phyloP scores from a whole-genome alignment of 2,113 vertebrate genomes.

The Atrichornis clamosus region DNA sequence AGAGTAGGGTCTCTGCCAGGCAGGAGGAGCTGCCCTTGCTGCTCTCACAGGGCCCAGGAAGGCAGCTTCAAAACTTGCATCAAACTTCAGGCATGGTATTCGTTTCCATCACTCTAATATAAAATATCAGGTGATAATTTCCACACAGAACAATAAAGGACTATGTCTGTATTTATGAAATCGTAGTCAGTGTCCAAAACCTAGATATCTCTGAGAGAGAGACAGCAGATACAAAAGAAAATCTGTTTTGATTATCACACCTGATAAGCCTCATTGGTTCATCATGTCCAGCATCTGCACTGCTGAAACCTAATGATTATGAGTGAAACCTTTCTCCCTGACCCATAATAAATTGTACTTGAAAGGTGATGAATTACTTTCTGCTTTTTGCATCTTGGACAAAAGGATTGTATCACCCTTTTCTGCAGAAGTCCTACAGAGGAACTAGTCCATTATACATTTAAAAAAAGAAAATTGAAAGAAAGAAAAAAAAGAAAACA shows the following conservation, averaged over 20 bases:
- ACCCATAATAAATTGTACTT: conserved; percentile 46
- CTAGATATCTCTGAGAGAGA: neutral
- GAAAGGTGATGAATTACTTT: conserved; percentile 41
- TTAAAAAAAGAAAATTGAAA: neutral
- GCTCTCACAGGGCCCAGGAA: neutral
- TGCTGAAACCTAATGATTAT: neutral
- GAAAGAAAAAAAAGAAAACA: neutral
- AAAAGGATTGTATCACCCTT: neutral
- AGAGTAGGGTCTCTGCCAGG: neutral
- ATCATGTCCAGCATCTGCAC: conserved; percentile 51
- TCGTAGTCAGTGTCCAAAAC: neutral
- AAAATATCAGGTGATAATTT: neutral
- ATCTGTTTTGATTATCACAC: conserved; percentile 59
- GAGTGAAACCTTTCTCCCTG: conserved; percentile 33
- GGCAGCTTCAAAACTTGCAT: neutral
- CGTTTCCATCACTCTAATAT: neutral
- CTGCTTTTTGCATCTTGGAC: neutral
- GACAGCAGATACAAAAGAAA: conserved; percentile 32
- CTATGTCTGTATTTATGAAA: neutral
- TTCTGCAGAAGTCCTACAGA: neutral
- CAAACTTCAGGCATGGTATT: neutral
- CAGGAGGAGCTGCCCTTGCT: neutral
- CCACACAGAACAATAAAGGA: neutral
- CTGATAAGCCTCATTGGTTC: conserved; percentile 59
- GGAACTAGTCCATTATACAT: neutral